Base-by-base conservation (phyloP, 2,113 vertebrate species). In the Oplegnathus fasciatus region DNA sequence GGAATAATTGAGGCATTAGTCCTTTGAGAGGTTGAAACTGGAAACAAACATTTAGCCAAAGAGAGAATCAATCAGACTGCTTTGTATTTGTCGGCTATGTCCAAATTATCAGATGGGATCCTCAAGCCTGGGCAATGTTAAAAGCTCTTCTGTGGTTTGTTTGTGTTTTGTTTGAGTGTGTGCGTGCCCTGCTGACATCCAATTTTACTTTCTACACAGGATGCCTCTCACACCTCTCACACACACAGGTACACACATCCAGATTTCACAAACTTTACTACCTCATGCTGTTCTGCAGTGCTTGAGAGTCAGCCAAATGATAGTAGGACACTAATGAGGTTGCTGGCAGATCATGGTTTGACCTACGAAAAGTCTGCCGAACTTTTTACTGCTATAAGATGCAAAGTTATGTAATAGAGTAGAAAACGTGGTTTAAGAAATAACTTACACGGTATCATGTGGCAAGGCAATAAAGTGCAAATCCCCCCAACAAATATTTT, bases 171-270 rank as follows among this genome's bases (percentile, higher is more conserved):
- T 48, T 52, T 72, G 70, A 54, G 52, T 44, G 18, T 24, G 75
- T 50, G 50, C 57, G 30, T 30, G 20, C 1, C 83, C 72, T 86
- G 85, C 90, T 91, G 84, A 85, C 57, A 85, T 90, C 65, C 55
- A 84, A 87, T 89, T 91, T 89, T 75, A 61, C 67, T 44, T 82
- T 84, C 77, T 74, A 89, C 73, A 58, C 76, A 86, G 84, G 73
- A 67, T 28, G 54, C 70, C 64, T 80, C 82, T 78, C 70, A 80
- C 88, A 83, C 75, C 57, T 80, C 65, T 48, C 58, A 61, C 87
- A 85, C 87, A 85, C 78, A 74, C 77, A 64, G 10, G 28, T 30
- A 79, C 62, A 65, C 61, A 11, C 55, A 55, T 2, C 61, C 61
- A 72, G 6, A 55, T 50, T 66, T 50, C 28, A 48, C 74, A 82